Conservation (phyloP, 2,113 vertebrate species). For the Tupaia tana region DNA sequence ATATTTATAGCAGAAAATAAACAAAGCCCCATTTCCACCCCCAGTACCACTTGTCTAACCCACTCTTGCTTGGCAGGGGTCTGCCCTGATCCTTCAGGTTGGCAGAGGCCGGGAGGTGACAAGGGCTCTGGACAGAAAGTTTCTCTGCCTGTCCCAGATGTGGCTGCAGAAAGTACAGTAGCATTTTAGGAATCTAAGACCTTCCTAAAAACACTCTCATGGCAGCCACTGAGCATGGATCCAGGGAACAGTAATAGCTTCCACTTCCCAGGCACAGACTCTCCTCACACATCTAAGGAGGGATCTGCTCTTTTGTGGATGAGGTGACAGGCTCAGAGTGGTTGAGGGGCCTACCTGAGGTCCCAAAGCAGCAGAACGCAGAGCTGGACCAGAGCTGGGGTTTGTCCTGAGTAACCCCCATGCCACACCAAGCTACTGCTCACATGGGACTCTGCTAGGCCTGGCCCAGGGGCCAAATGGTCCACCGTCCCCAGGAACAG, state of each 20-base stretch:
- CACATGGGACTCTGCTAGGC: not conserved
- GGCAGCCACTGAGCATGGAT: not conserved
- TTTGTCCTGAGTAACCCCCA: not conserved
- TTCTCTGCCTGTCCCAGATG: not conserved
- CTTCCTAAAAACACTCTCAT: not conserved
- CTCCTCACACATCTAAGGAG: not conserved
- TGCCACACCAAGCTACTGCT: rapidly evolving
- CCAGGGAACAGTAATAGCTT: not conserved
- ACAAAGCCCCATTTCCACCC: not conserved
- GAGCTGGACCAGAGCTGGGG: rapidly evolving
- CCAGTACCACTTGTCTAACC: not conserved
- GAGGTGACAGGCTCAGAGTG: not conserved
- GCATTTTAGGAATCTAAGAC: not conserved
- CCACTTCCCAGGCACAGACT: rapidly evolving
- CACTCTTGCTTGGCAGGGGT: not conserved
- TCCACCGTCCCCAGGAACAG: too few relatives aligned
- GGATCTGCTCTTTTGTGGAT: too few relatives aligned
- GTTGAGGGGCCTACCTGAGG: rapidly evolving
- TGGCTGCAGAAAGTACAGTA: too few relatives aligned
- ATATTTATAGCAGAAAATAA: not conserved
- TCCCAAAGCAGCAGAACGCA: not conserved
- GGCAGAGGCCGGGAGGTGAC: not conserved
- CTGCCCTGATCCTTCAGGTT: not conserved
- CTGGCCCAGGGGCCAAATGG: not conserved
- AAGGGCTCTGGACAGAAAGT: not conserved